A percentile compares a stretch with the other conserved stretches of the same genome.
phyloP scores from a whole-genome alignment of 2,797 vertebrate genomes.

The Acrossocheilus wenchowensis region DNA sequence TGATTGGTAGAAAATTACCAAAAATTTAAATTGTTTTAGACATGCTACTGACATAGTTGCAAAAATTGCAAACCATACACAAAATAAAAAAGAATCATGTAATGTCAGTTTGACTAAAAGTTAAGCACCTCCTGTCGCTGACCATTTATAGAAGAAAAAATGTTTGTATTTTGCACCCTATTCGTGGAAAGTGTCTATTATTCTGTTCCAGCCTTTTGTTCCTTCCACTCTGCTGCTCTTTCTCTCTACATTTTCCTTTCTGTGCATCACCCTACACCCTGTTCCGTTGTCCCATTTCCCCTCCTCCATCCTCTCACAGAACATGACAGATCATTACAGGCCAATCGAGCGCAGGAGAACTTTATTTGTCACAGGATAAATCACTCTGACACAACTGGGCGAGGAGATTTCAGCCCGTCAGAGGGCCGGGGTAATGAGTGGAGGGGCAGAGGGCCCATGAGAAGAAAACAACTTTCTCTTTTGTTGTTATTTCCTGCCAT shows the following conservation, averaged over 20 bases:
- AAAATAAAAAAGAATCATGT: background rate
- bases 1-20: background rate
- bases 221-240: conserved; percentile 7
- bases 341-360: conserved; percentile 66
- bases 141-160: background rate
- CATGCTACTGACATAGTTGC: background rate
- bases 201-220: background rate
- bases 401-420: conserved; percentile 64
- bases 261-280: conserved; percentile 54
- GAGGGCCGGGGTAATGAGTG: conserved; percentile 35
- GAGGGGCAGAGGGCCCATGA: background rate
- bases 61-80: background rate
- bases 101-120: background rate
- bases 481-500: conserved; percentile 39
- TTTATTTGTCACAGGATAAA: conserved; percentile 75
- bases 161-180: conserved; percentile 47
- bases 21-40: background rate
- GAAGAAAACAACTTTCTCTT: conserved; percentile 16
- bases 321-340: conserved; percentile 73
- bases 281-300: conserved; percentile 58
- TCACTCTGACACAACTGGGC: conserved; percentile 72
- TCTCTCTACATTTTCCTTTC: conserved; percentile 4
- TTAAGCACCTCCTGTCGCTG: background rate
- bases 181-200: background rate
- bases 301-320: conserved; percentile 38